Base-by-base conservation (phyloP, 2,888 invertebrate genomes). In the Caenorhabditis auriculariae region DNA sequence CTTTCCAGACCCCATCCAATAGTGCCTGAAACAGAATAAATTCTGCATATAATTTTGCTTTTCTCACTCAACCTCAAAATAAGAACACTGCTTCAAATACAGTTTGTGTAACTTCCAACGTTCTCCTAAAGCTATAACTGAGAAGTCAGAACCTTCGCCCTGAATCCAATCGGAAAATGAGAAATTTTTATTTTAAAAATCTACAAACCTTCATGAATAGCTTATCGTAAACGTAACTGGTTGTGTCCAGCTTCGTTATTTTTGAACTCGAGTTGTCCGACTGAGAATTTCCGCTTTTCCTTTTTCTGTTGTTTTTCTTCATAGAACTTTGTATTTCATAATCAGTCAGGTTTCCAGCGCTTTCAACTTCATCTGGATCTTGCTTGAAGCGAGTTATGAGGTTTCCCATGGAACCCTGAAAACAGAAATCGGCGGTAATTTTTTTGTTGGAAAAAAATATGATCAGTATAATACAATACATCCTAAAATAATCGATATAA, bases 81-180 rank as follows among this genome's bases (percentile, higher is more conserved):
- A 76, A n/a, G 61, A 59, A 28, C 74, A 67, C 84, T 90, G 90
- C 73, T 88, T 88, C 42, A 90, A 84, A 80, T 90, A 90, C 37
- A 90, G 87, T 83, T 88, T 89, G 82, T 90, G 90, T 39, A 90
- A 83, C 74, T 86, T 86, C 88, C 90, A 90, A 60, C 88, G 87
- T 80, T 87, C 87, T 24, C 88, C n/a, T 88, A 51, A 82, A 46
- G 89, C 89, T 76, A 86, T 84, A 5, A 90, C 88, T 27, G 87
- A 87, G 41, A 90, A 85, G 82, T 90, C 90, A 46, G 89, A 89
- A 74, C 88, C 88, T 81, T 88, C 87, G 58, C 89, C 88, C 81
- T 90, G 88, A 37, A 60, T 19, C 41, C 23, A 42, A 19, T 89
- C 88, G 15, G 38, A 9, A 35, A 43, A 54, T 9, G 65, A 19